Conservation (phyloP, 1,140 invertebrate genomes). For the Sarcophaga bullata region DNA sequence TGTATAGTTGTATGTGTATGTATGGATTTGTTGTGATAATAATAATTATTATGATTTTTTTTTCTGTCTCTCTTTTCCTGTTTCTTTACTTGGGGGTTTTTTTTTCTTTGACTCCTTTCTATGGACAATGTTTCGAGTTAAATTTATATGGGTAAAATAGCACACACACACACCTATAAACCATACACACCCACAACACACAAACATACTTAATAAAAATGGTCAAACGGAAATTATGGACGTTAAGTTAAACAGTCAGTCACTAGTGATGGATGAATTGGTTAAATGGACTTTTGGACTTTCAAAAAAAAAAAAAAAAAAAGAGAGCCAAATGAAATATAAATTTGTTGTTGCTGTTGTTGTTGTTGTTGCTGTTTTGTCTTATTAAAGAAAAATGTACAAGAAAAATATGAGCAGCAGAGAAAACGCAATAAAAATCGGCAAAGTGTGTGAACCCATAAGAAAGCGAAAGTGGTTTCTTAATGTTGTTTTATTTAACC, state of each 20-base stretch:
- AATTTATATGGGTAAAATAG: constrained; percentile 17
- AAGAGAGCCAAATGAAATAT: not conserved
- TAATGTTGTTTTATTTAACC: not conserved
- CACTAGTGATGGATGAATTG: not conserved
- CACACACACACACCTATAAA: too few relatives aligned
- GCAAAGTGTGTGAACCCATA: not conserved
- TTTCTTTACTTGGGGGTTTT: too few relatives aligned
- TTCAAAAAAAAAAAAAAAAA: not conserved
- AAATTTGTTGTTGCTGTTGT: not conserved
- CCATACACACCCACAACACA: too few relatives aligned
- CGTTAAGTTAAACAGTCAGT: not conserved
- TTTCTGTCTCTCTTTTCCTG: too few relatives aligned
- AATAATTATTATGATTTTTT: too few relatives aligned
- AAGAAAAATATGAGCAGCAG: not conserved
- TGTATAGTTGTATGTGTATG: too few relatives aligned
- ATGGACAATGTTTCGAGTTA: constrained; percentile 36
- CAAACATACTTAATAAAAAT: not conserved
- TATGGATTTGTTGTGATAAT: too few relatives aligned
- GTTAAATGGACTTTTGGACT: not conserved
- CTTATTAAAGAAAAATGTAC: not conserved
- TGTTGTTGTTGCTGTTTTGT: not conserved
- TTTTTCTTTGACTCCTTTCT: not conserved
- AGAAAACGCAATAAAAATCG: not conserved
- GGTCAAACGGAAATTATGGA: not conserved
- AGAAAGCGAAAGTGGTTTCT: constrained; percentile 36